phyloP scores from a whole-genome alignment of 2,888 invertebrate species.

The Plebejus anna region DNA sequence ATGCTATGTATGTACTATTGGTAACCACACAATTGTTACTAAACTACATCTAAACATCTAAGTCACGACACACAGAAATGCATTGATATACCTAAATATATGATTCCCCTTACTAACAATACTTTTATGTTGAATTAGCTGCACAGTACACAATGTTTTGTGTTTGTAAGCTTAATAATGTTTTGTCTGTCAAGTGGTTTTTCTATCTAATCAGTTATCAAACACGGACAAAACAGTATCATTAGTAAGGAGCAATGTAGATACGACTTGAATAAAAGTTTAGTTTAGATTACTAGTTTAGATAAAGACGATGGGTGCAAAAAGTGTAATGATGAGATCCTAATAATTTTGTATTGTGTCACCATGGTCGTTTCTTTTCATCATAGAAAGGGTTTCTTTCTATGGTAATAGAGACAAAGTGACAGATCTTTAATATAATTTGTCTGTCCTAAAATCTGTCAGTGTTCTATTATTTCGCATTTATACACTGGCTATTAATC shows the following conservation, averaged over 20 bases:
- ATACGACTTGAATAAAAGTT: background rate
- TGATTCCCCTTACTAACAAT: background rate
- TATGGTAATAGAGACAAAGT: background rate
- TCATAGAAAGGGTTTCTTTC: background rate
- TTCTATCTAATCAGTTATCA: background rate
- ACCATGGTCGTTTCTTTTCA: too few species aligned
- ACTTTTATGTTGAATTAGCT: background rate
- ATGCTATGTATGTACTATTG: constrained; percentile 16
- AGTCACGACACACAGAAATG: constrained; percentile 21
- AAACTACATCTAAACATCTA: constrained; percentile 14
- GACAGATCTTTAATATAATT: background rate
- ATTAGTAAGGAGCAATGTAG: background rate
- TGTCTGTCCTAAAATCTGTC: background rate
- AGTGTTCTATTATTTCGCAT: background rate
- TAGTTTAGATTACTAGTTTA: too few species aligned
- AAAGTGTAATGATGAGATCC: too few species aligned
- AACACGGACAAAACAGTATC: background rate
- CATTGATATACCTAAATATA: background rate
- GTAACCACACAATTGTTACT: constrained; percentile 22
- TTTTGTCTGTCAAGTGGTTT: background rate
- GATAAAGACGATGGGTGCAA: too few species aligned
- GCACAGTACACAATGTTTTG: too few species aligned
- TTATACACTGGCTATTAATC: too few species aligned
- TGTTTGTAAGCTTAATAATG: background rate
- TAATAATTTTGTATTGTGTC: too few species aligned